phyloP scores from a whole-genome alignment of 2,888 invertebrate genomes.

The Trichopria drosophilae region DNA sequence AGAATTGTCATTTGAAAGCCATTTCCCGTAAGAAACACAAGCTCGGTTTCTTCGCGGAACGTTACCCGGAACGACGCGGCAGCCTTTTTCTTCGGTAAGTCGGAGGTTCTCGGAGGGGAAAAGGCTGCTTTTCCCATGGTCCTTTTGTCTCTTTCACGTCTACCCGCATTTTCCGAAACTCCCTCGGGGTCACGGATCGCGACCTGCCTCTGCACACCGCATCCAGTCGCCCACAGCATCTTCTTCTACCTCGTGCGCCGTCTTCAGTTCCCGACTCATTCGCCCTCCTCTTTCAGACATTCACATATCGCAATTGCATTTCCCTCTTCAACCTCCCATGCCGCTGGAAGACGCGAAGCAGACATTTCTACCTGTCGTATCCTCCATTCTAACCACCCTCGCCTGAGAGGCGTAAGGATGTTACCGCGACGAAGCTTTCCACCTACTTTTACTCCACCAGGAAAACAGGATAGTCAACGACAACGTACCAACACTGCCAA shows the following conservation, averaged over 20 bases:
- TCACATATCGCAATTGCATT: conserved; percentile 34
- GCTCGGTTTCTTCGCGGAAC: no score
- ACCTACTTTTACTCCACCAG: no score
- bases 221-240: conserved; percentile 14
- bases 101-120: no score
- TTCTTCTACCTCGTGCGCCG: conserved; percentile 24
- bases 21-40: no score
- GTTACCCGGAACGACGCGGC: no score
- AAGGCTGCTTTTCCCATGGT: conserved; percentile 20
- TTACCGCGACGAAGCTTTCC: no score
- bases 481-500: no score
- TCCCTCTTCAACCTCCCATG: conserved; percentile 15
- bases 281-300: conserved; percentile 9
- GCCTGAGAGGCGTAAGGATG: no score
- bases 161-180: conserved; percentile 14
- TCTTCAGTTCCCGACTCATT: conserved; percentile 8
- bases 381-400: conserved; percentile 7
- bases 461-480: no score
- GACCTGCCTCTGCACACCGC: conserved; percentile 4
- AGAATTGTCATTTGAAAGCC: no score
- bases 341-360: conserved; percentile 1
- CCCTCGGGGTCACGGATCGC: conserved; percentile 1
- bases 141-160: conserved; percentile 8
- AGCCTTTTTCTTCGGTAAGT: no score
- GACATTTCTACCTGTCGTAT: conserved; percentile 25